These are phyloP conservation scores for Sapayoa aenigma DNA, from an alignment of 2,113 vertebrate species.

Conservation along the genomic window DNA sequence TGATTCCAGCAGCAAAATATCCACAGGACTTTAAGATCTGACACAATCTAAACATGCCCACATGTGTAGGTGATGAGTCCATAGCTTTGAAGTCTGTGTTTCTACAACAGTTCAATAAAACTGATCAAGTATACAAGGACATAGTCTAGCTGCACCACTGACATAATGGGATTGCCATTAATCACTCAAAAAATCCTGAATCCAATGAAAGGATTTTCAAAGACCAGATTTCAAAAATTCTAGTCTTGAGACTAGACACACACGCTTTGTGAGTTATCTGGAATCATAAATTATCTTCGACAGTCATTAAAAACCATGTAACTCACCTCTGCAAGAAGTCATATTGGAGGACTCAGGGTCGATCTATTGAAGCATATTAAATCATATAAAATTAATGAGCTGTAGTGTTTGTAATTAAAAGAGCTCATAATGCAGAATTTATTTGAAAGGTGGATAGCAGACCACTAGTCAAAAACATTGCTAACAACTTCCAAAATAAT, in stretches of 20 bases:
- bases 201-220: neutral
- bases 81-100: neutral
- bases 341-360: neutral
- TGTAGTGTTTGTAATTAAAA: neutral
- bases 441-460: neutral
- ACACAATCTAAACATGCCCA: neutral
- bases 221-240: constrained; percentile 29
- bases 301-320: neutral
- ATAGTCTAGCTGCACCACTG: neutral
- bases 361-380: neutral
- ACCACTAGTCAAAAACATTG: neutral
- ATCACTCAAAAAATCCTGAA: neutral
- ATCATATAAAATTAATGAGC: neutral
- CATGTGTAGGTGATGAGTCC: neutral
- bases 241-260: neutral
- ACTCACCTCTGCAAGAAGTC: neutral
- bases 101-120: neutral
- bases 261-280: neutral
- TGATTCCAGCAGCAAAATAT: neutral
- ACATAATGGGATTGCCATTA: neutral
- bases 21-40: neutral
- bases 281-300: neutral
- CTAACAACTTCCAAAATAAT: neutral
- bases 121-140: neutral
- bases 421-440: neutral